Evolutionary conservation across 2,888 invertebrate species (phyloP).

Genomic region (Chrysomela aeneicollis): DNA sequence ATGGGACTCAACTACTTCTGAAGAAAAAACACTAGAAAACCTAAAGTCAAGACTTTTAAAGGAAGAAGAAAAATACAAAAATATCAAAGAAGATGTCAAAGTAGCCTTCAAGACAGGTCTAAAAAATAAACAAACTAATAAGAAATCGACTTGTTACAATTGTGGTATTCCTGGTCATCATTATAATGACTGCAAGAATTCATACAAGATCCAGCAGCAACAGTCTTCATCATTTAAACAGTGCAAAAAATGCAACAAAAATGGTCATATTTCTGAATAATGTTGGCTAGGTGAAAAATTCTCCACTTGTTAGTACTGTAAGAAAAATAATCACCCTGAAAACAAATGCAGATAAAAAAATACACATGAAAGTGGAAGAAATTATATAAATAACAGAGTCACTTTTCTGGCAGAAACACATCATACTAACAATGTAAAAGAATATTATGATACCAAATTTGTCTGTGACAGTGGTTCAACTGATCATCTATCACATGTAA

Average conservation of each 20-base stretch:
- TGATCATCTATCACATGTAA: conserved; percentile 3
- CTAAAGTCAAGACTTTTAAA: conserved; percentile 2
- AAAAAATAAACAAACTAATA: conserved; percentile 4
- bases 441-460: conserved; percentile 1
- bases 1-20: conserved; percentile 24
- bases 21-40: conserved; percentile 20
- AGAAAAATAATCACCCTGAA: not conserved
- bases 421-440: not conserved
- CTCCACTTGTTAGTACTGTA: too few relatives aligned
- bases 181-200: too few relatives aligned
- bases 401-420: conserved; percentile 10
- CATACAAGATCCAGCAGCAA: too few relatives aligned
- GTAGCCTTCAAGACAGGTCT: not conserved
- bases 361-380: conserved; percentile 3
- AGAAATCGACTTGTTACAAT: not conserved
- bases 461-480: conserved; percentile 2
- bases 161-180: too few relatives aligned
- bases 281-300: too few relatives aligned
- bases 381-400: conserved; percentile 2
- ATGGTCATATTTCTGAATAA: too few relatives aligned
- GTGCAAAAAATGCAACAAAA: too few relatives aligned
- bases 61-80: conserved; percentile 7
- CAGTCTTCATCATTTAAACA: too few relatives aligned
- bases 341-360: not conserved
- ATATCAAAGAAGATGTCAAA: conserved; percentile 3